These are phyloP conservation scores for Nephotettix cincticeps DNA, from an alignment of 1,140 invertebrate genomes.

Conservation along the genomic window DNA sequence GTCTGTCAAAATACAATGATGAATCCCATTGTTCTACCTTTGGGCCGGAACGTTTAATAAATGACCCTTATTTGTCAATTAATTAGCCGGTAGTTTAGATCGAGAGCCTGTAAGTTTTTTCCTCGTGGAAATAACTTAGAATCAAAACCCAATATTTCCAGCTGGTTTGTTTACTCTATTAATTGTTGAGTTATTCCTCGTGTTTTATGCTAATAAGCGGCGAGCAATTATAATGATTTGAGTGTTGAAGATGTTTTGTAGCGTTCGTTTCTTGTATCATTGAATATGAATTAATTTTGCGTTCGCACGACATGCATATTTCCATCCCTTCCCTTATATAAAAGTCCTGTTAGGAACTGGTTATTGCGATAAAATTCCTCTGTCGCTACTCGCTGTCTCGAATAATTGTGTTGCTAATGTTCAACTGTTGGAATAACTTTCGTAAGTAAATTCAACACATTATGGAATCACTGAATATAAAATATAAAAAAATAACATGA, in stretches of 20 bases:
- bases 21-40: constrained; percentile 4
- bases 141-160: background rate
- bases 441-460: too few species aligned
- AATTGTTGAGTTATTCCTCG: constrained; percentile 4
- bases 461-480: too few species aligned
- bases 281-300: constrained; percentile 13
- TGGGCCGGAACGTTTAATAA: background rate
- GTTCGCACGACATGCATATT: background rate
- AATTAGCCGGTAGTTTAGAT: constrained; percentile 1
- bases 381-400: too few species aligned
- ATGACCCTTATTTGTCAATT: constrained; percentile 17
- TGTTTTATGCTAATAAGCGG: constrained; percentile 10
- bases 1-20: constrained; percentile 14
- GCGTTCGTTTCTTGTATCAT: background rate
- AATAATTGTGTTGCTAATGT: too few species aligned
- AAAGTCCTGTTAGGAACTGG: too few species aligned
- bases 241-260: background rate
- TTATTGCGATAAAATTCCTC: too few species aligned
- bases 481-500: too few species aligned
- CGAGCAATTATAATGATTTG: constrained; percentile 20
- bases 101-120: background rate
- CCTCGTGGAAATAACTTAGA: background rate
- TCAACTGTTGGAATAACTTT: too few species aligned
- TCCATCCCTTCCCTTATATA: background rate
- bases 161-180: constrained; percentile 1